Base-by-base conservation (phyloP, 2,888 invertebrate genomes). In the Scaeva pyrastri region DNA sequence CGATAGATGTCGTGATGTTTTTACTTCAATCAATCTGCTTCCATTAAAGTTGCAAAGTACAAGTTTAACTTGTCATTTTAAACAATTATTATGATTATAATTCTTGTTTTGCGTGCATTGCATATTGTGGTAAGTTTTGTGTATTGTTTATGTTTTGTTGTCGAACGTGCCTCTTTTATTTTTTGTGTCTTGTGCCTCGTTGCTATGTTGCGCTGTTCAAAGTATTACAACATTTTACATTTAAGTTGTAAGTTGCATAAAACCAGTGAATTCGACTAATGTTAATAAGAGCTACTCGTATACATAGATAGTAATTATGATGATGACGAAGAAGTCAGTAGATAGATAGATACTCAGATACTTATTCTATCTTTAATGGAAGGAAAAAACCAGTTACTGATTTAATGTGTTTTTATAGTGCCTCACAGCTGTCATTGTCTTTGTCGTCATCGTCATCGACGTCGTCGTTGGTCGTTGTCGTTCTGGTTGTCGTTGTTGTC, bases 141-240 rank as follows among this genome's bases (percentile, higher is more conserved):
- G 48, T 68, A 6, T 50, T 66, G 19, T 23, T 68, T 48, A 48
- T 8, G 16, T 45, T 31, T 43, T 62, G 12, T 1, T 66, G 31
- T 36, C 16, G 31, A 56, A 36, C 31, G 31, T 31, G 56, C 31
- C 26, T 48, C 31, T 31, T 26, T 45, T 0, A n/a, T 31, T 7
- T 7, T 8, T 7, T 31, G 31, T 8, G 50, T 1, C 50, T 60
- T 62, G n/a, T n/a, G 19, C 23, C 8, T 62, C 14, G 14, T 43
- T 39, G 39, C 23, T 70, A 62, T 78, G 78, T 74, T 84, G 60
- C 8, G 31, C 41, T 71, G 75, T 75, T n/a, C 56, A 64, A 60
- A 70, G 43, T 60, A 77, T 85, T 81, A 81, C 81, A 85, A 78
- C 62, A 85, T 85, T 70, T 79, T 50, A 79, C 79, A 74, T 73